Evolutionary conservation across 2,888 invertebrate species (phyloP), one percentile per base, ranked within the genome.

Genomic region (Smittia sp.): DNA sequence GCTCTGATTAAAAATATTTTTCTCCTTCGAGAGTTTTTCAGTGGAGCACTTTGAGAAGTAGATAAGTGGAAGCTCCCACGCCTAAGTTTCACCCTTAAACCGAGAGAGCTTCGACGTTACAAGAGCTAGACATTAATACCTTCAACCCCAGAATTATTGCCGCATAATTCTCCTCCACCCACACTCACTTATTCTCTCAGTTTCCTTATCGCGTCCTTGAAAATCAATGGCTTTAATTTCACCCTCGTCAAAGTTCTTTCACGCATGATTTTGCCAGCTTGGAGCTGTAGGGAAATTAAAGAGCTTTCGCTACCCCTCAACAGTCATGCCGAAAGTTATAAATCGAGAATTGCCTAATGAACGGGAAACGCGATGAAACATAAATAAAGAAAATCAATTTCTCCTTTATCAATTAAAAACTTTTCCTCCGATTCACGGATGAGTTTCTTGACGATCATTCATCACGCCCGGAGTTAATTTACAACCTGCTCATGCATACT

Each of bases 191-290:
- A 32, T 32, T 9, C 32, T 9, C 9, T 32, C 32, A 9, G 32
- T 32, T 32, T 6, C 32, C 4, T 32, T 32, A 32, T 32, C 32
- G 32, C 32, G 66, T 38, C 66, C 66, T 66, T 66, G 66, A 66
- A 66, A 66, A 66, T 66, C 66, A 66, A 66, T 66, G 66, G 39
- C 66, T 66, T 32, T 32, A 32, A 32, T 32, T 32, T 32, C 32
- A 32, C 32, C 32, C 32, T 32, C 32, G 32, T 32, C 32, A 32
- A 32, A 32, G 32, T 32, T 32, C 32, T 32, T 32, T 32, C 32
- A 32, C 32, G 32, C 32, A 32, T 32, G 32, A 32, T 32, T 32
- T 32, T 32, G 4, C 3, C 32, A 9, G 32, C 32, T 32, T 32
- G 3, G 32, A 32, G 32, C 32, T 32, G 9, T 32, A 32, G 32